These are phyloP conservation scores for Elephas maximus DNA, from an alignment of 2,113 vertebrate genomes.

Conservation along the genomic window DNA sequence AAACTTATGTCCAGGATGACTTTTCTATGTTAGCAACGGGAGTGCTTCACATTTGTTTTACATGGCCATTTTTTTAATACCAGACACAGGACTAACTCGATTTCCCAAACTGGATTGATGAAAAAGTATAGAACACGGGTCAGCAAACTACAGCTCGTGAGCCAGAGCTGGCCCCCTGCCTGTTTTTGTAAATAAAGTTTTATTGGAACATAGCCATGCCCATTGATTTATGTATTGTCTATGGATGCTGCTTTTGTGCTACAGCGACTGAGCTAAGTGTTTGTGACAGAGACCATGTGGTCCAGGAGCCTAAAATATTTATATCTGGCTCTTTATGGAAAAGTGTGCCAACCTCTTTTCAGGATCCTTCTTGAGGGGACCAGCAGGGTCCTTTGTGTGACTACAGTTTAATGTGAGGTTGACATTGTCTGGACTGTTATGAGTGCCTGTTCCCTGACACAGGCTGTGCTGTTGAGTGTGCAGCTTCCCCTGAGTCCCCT, in stretches of 20 bases:
- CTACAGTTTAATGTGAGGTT: neutral
- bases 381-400: neutral
- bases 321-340: neutral
- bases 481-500: neutral
- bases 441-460: neutral
- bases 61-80: neutral
- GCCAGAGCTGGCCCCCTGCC: neutral
- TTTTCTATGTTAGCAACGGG: neutral
- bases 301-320: neutral
- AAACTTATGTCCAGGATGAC: neutral
- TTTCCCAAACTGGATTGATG: neutral
- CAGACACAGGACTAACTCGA: neutral
- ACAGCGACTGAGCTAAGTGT: neutral
- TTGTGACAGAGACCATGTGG: neutral
- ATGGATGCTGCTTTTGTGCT: neutral
- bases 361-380: neutral
- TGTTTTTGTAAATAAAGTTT: constrained; percentile 17
- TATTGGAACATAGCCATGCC: neutral
- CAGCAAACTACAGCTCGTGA: neutral
- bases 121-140: neutral
- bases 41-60: neutral
- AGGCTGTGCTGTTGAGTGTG: no score
- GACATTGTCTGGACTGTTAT: neutral
- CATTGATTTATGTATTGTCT: neutral
- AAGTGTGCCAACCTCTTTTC: neutral